Evolutionary conservation across 2,113 vertebrate genomes (phyloP).

Genomic region (Syngnathoides biaculeatus): DNA sequence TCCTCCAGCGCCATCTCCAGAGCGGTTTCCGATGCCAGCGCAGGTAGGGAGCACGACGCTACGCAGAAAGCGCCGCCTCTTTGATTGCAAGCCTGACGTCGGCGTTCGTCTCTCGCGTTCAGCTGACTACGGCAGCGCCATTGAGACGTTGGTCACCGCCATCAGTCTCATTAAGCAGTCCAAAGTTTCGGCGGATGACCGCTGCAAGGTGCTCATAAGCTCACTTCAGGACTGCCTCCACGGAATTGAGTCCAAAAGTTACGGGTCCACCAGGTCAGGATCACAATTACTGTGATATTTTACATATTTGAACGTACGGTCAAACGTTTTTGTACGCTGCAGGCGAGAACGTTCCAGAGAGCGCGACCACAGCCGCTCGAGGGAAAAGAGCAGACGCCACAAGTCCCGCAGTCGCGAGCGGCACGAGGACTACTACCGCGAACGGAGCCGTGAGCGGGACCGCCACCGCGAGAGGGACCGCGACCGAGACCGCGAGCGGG

Average conservation of each 20-base stretch:
- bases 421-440: conserved; percentile 96
- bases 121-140: conserved; percentile 98
- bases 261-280: conserved; percentile 86
- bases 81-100: not conserved
- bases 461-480: conserved; percentile 91
- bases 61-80: no score
- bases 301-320: not conserved
- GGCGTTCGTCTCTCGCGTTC: conserved; percentile 2
- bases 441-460: conserved; percentile 93
- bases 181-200: conserved; percentile 97
- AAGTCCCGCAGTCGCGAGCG: conserved; percentile 97
- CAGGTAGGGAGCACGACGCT: conserved; percentile 72
- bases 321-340: conserved; percentile 59
- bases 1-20: conserved; percentile 98
- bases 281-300: not conserved
- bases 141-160: conserved; percentile 97
- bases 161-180: conserved; percentile 99
- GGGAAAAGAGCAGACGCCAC: conserved; percentile 94
- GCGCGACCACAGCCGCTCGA: conserved; percentile 95
- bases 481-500: conserved; percentile 88
- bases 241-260: conserved; percentile 98
- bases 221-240: conserved; percentile 98
- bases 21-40: conserved; percentile 96
- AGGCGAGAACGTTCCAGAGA: conserved; percentile 97
- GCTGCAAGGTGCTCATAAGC: conserved; percentile 98